A percentile compares a stretch with the other conserved stretches of the same genome.
Evolutionary conservation across 2,797 vertebrate genomes (phyloP).

Genomic region (Cuniculus paca): DNA sequence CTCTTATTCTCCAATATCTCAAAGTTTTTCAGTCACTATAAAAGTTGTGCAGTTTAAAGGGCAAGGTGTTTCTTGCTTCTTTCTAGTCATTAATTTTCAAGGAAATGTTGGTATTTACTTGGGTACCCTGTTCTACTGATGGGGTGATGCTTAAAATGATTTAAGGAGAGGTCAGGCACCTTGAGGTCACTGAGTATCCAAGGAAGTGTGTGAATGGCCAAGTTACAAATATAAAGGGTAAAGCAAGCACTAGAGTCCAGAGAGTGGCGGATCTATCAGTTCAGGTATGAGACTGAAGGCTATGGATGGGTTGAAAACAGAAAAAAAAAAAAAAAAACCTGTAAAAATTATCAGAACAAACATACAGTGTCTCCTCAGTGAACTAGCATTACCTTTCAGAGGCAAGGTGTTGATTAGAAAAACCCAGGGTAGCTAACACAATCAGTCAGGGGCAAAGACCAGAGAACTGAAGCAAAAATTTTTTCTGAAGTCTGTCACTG

Average conservation of each 20-base stretch:
- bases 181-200: conserved; percentile 25
- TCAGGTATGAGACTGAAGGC: neutral
- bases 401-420: neutral
- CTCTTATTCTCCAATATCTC: neutral
- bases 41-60: conserved; percentile 42
- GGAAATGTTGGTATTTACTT: neutral
- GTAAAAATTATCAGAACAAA: conserved; percentile 10
- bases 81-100: conserved; percentile 36
- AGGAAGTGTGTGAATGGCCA: neutral
- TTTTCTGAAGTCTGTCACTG: neutral
- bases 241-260: neutral
- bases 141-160: neutral
- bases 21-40: conserved; percentile 18
- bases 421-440: neutral
- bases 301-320: neutral
- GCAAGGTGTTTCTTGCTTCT: neutral
- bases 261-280: neutral
- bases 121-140: neutral
- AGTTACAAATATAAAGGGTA: neutral
- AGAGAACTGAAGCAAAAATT: neutral
- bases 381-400: neutral
- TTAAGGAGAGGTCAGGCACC: neutral
- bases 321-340: neutral
- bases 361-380: neutral
- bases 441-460: neutral